A percentile compares a stretch with the other conserved stretches of the same genome.
Evolutionary conservation across 1,140 invertebrate species (phyloP).

Genomic region (Cataglyphis hispanica): DNA sequence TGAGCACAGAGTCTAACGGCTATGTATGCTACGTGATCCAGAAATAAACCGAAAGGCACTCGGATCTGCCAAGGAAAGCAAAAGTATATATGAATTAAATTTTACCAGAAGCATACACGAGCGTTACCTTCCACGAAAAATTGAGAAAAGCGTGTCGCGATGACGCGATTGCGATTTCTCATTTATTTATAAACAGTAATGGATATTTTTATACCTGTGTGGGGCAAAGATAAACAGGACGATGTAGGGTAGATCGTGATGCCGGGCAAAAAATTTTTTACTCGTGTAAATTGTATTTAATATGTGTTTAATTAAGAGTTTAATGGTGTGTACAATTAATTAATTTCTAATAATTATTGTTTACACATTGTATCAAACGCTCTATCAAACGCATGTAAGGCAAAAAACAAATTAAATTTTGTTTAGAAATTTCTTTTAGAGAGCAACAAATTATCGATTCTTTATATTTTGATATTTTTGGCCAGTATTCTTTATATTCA

Average conservation of each 20-base stretch:
- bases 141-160: constrained; percentile 51
- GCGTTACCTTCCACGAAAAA: constrained; percentile 12
- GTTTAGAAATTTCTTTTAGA: background rate
- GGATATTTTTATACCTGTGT: constrained; percentile 33
- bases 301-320: background rate
- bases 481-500: background rate
- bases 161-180: constrained; percentile 24
- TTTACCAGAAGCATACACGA: constrained; percentile 35
- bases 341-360: background rate
- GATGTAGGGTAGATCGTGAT: background rate
- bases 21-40: constrained; percentile 57
- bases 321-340: background rate
- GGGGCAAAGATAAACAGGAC: constrained; percentile 25
- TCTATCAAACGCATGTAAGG: background rate
- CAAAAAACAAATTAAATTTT: background rate
- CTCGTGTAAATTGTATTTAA: no score
- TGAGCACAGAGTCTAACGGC: constrained; percentile 68
- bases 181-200: constrained; percentile 71
- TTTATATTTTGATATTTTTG: background rate
- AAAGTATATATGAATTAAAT: constrained; percentile 69
- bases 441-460: background rate
- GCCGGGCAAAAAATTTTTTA: background rate
- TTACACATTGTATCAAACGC: background rate
- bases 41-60: constrained; percentile 71
- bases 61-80: constrained; percentile 72